These are phyloP conservation scores for Drosophila arizonae DNA, from an alignment of 1,140 invertebrate genomes.

Conservation along the genomic window DNA sequence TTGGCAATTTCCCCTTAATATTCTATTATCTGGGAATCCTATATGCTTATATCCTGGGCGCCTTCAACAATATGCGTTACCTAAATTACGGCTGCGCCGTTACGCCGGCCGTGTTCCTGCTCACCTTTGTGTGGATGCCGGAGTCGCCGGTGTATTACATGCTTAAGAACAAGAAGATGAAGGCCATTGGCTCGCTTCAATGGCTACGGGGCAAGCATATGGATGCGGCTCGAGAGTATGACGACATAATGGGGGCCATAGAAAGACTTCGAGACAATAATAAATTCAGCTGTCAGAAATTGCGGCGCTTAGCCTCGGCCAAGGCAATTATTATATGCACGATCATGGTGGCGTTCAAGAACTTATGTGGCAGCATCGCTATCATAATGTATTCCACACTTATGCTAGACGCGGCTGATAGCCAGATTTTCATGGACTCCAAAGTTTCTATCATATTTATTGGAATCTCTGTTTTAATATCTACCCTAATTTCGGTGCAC, in stretches of 20 bases:
- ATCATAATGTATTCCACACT: slow-evolving; percentile 2
- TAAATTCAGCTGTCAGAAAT: not conserved
- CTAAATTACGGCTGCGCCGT: slow-evolving; percentile 14
- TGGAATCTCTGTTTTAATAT: not conserved
- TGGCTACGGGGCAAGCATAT: slow-evolving; percentile 5
- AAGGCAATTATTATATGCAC: slow-evolving; percentile 84
- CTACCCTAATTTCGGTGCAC: not conserved
- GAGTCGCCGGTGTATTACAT: slow-evolving; percentile 29
- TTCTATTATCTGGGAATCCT: slow-evolving; percentile 11
- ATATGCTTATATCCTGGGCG: slow-evolving; percentile 15
- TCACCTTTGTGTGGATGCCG: slow-evolving; percentile 22
- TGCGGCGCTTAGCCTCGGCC: slow-evolving; percentile 22
- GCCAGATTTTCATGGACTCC: not conserved
- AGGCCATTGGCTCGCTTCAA: slow-evolving; percentile 12
- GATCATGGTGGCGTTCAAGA: slow-evolving; percentile 70
- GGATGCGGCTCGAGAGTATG: not conserved
- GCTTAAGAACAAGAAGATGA: not conserved
- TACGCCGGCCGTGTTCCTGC: not conserved
- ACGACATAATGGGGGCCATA: not conserved
- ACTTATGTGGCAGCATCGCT: slow-evolving; percentile 9
- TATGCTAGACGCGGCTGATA: not conserved
- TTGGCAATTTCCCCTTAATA: not conserved
- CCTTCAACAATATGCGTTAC: not conserved
- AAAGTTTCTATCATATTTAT: not conserved
- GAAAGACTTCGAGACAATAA: not conserved